Percentiles rank a stretch among this genome's conserved stretches.
phyloP scores from a whole-genome alignment of 2,888 invertebrate species.

The Clunio marinus region DNA sequence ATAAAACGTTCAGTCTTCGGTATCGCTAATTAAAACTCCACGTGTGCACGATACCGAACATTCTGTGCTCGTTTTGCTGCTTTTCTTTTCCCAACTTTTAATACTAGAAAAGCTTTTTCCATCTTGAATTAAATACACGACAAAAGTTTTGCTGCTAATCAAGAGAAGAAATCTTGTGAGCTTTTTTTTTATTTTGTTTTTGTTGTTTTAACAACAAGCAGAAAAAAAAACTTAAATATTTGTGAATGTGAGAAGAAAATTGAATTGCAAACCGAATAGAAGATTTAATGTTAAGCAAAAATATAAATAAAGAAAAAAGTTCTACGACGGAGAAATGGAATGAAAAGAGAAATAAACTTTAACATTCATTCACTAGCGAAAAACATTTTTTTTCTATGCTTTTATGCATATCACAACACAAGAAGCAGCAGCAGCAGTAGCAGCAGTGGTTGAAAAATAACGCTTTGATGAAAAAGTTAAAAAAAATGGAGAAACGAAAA shows the following conservation, averaged over 20 bases:
- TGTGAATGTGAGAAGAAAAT: slow-evolving; percentile 20
- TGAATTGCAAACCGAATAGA: no score
- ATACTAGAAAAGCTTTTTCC: neutral
- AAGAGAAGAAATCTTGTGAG: neutral
- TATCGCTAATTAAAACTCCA: slow-evolving; percentile 32
- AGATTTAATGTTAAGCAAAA: no score
- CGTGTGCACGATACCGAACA: slow-evolving; percentile 18
- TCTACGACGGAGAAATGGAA: neutral
- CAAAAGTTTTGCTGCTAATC: slow-evolving; percentile 3
- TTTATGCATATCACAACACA: slow-evolving; percentile 15
- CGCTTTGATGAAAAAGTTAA: neutral
- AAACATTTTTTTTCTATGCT: neutral
- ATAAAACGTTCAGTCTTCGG: neutral
- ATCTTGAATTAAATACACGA: neutral
- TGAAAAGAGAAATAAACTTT: slow-evolving; percentile 8
- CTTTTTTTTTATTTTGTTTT: no score
- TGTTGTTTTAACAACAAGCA: neutral
- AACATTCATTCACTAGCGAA: neutral
- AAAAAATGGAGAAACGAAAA: neutral
- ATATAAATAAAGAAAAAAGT: neutral
- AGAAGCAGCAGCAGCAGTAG: no score
- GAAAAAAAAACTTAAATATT: neutral
- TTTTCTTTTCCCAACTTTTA: neutral
- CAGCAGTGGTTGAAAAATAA: no score
- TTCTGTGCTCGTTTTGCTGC: neutral